A percentile compares a stretch with the other conserved stretches of the same genome.
Conservation (phyloP, 2,888 invertebrate genomes). For the Smittia sp. region DNA sequence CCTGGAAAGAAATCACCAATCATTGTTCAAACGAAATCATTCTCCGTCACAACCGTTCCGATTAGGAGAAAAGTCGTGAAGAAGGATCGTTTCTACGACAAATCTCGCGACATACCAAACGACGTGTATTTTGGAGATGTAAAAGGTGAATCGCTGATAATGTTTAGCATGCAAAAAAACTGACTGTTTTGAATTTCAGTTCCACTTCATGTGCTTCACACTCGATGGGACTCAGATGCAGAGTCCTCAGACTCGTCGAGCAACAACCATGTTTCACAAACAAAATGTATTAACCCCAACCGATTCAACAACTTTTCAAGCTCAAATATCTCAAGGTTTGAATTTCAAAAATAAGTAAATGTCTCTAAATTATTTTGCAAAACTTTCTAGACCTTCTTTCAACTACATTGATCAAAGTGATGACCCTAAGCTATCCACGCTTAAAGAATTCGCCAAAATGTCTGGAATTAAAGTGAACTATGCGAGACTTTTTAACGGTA, state of each 20-base stretch:
- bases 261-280: not conserved
- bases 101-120: slow-evolving; percentile 35
- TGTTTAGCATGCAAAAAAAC: too few species aligned
- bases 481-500: not conserved
- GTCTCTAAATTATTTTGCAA: not conserved
- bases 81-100: slow-evolving; percentile 35
- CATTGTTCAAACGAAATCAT: not conserved
- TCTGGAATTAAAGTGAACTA: slow-evolving; percentile 35
- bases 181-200: not conserved
- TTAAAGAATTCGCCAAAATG: slow-evolving; percentile 18
- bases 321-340: not conserved
- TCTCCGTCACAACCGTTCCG: slow-evolving; percentile 3
- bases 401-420: not conserved
- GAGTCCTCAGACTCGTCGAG: not conserved
- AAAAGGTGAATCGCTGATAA: not conserved
- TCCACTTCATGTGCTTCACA: slow-evolving; percentile 33
- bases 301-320: not conserved
- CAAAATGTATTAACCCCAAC: not conserved
- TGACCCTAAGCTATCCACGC: not conserved
- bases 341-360: not conserved
- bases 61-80: not conserved
- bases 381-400: not conserved
- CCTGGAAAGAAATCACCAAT: not conserved
- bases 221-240: slow-evolving; percentile 28
- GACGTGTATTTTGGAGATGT: slow-evolving; percentile 41